Base-by-base conservation (phyloP, 2,113 vertebrate genomes). In the Engraulis encrasicolus region DNA sequence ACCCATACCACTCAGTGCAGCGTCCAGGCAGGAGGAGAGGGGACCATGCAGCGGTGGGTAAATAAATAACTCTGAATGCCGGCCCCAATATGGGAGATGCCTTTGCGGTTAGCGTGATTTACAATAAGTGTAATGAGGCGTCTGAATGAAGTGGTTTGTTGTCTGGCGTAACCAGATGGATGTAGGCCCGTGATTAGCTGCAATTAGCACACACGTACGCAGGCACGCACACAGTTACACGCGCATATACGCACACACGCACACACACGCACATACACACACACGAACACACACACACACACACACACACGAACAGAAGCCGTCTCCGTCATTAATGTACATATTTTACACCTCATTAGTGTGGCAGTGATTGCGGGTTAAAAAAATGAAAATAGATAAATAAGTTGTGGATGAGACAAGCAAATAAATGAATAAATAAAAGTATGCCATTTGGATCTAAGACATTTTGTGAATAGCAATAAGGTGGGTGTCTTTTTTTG, bases 181-280 rank as follows among this genome's bases (percentile, higher is more conserved):
- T 96, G 94, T 90, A 97, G n/a, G 96, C 93, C 94, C 93, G 88
- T 96, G 96, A 99, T 98, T 97, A 97, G 95, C 96, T 96, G 94
- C 95, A 97, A 98, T 98, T 97, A 97, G 94, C 95, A 96, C 90
- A 90, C 93, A 27, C 92, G n/a, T n/a, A n/a, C n/a, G n/a, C n/a
- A n/a, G n/a, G n/a, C n/a, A n/a, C n/a, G n/a, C n/a, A n/a, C n/a
- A n/a, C n/a, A n/a, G n/a, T n/a, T n/a, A n/a, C n/a, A n/a, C n/a
- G n/a, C n/a, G n/a, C n/a, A n/a, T n/a, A n/a, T n/a, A n/a, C n/a
- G n/a, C n/a, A n/a, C n/a, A n/a, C n/a, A n/a, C n/a, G n/a, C n/a
- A n/a, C n/a, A n/a, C 92, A 93, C 94, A 95, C 40, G n/a, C n/a
- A n/a, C n/a, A n/a, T n/a, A 45, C 40, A 3, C 40, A 3, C 40